Evolutionary conservation across 2,888 invertebrate genomes (phyloP).

Genomic region (Tipula lateralis): DNA sequence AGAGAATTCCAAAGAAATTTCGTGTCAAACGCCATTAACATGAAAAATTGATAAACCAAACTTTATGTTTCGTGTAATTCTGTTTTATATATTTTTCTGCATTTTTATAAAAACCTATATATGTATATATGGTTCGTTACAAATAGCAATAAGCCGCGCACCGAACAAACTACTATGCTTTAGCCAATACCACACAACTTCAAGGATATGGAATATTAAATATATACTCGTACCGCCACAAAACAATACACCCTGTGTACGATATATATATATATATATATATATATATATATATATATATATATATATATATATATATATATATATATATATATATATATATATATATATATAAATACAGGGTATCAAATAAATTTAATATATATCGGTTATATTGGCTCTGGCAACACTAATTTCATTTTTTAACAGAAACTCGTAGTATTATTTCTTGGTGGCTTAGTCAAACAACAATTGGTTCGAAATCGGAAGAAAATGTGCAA

Average conservation of each 20-base stretch:
- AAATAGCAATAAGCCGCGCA: background rate
- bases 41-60: background rate
- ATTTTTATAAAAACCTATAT: background rate
- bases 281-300: background rate
- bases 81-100: background rate
- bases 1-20: background rate
- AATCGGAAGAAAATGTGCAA: too few species aligned
- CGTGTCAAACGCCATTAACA: constrained; percentile 19
- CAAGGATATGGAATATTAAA: background rate
- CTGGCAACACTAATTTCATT: too few species aligned
- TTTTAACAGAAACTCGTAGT: too few species aligned
- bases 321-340: background rate
- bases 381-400: background rate
- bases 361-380: too few species aligned
- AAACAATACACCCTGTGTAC: background rate
- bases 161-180: background rate
- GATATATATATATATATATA: background rate
- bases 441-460: too few species aligned
- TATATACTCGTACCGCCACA: background rate
- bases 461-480: too few species aligned
- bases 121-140: background rate
- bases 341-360: background rate
- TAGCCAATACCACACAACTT: background rate
- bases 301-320: background rate
- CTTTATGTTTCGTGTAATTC: background rate